Base-by-base conservation (phyloP, 2,888 invertebrate genomes). In the Sinelater perroti region DNA sequence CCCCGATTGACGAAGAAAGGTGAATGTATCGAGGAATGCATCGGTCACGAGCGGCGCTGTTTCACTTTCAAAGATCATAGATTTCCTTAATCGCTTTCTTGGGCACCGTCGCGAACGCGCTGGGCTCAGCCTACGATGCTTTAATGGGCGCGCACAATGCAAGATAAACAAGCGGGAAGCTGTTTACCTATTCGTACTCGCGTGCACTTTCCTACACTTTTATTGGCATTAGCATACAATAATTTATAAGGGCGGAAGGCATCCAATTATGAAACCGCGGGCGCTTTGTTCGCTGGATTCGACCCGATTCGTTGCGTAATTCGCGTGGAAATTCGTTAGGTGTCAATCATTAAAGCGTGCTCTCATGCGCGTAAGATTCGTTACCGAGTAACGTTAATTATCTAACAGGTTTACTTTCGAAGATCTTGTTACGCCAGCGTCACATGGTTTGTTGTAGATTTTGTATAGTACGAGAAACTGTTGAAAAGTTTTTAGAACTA, bases 51-150 rank as follows among this genome's bases (percentile, higher is more conserved):
- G 51, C 35, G 30, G 21, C 14, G 28, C 38, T n/a, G 46, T 55
- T 60, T 60, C 59, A 60, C 59, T 60, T 60, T 60, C 55, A 55
- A 55, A 59, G 18, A 40, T 42, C 51, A 44, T 55, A 51, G 44
- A 51, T 50, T 45, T 20, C 44, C 17, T 31, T 33, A 26, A 50
- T 50, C 17, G 16, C 38, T 55, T 55, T 55, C 53, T 53, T 52
- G n/a, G 21, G 30, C 33, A 40, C 45, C 36, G 53, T 53, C 53
- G 24, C 45, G 42, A 35, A 24, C 30, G 21, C 47, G 24, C 17
- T 38, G 21, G 33, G 24, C 17, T 45, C 18, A 17, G 8, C 20
- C 17, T 31, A 45, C 30, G 28, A 26, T 42, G 7, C 45, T 17
- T n/a, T 21, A 3, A 36, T n/a, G 36, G 31, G 28, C 18, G 36